Conservation (phyloP, 2,797 vertebrate species). For the Brachyalestes nurse region DNA sequence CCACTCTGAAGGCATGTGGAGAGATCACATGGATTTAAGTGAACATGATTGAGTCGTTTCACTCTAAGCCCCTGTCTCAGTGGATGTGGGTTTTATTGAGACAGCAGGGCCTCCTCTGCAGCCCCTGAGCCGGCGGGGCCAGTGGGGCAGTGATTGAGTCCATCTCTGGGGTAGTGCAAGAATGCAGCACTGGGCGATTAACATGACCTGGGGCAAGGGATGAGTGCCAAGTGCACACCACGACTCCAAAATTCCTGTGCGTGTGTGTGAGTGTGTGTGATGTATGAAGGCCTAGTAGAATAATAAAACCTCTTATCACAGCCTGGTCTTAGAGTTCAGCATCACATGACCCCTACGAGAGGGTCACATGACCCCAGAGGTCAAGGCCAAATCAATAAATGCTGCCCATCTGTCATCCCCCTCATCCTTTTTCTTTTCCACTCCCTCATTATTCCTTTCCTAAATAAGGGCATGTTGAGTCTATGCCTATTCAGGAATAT, state of each 20-base stretch:
- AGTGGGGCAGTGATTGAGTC: conserved; percentile 41
- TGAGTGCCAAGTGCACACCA: conserved; percentile 22
- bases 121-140: conserved; percentile 19
- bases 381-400: conserved; percentile 73
- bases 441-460: conserved; percentile 57
- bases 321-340: conserved; percentile 62
- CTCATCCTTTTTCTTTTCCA: conserved; percentile 59
- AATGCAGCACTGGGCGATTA: conserved; percentile 62
- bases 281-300: conserved; percentile 33
- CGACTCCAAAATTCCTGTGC: conserved; percentile 16
- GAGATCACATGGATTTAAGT: conserved; percentile 51
- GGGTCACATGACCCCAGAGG: conserved; percentile 59
- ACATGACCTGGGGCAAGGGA: conserved; percentile 31
- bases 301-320: conserved; percentile 60
- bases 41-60: conserved; percentile 65
- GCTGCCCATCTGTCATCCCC: conserved; percentile 46
- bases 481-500: conserved; percentile 60
- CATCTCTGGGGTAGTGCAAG: conserved; percentile 65
- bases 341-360: conserved; percentile 23
- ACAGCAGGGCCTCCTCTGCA: conserved; percentile 48
- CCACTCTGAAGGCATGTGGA: conserved; percentile 37
- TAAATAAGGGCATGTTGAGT: conserved; percentile 79
- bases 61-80: conserved; percentile 62
- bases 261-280: conserved; percentile 53
- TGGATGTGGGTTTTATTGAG: conserved; percentile 60